Evolutionary conservation across 2,797 vertebrate species (phyloP).

Genomic region (Ctenosaura bakeri): DNA sequence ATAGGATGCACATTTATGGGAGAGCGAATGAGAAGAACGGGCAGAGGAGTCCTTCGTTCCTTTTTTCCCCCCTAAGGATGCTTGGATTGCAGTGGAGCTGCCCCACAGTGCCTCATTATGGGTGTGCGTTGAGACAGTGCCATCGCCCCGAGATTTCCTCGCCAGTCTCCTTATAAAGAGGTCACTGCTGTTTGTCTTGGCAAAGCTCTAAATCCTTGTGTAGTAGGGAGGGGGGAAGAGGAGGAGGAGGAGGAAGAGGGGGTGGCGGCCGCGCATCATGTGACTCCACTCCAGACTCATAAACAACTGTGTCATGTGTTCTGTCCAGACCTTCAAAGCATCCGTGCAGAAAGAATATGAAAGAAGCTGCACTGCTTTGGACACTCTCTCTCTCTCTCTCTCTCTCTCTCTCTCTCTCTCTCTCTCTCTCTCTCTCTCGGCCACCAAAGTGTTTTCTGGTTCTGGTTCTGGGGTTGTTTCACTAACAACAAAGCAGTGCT

Average conservation of each 20-base stretch:
- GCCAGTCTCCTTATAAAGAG: neutral
- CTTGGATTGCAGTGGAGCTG: neutral
- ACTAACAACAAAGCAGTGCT: no score
- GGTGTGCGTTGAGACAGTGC: neutral
- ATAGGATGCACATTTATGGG: neutral
- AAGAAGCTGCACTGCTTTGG: slow-evolving; percentile 9
- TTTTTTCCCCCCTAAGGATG: fast-evolving
- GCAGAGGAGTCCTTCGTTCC: neutral
- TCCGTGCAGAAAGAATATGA: neutral
- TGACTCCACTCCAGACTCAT: slow-evolving; percentile 69
- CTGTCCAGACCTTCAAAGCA: neutral
- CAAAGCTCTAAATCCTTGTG: slow-evolving; percentile 13
- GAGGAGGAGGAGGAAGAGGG: slow-evolving; percentile 24
- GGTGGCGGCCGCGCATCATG: slow-evolving; percentile 27
- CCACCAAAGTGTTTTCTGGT: neutral
- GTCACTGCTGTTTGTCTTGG: slow-evolving; percentile 34
- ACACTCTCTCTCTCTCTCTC: neutral
- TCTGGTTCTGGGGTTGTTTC: neutral
- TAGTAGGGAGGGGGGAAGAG: neutral
- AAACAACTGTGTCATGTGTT: slow-evolving; percentile 68
- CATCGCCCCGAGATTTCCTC: neutral
- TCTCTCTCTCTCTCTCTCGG: slow-evolving; percentile 1
- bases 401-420: slow-evolving; percentile 11
- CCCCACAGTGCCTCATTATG: neutral
- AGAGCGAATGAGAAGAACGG: neutral